Evolutionary conservation across 2,888 invertebrate species (phyloP), one percentile per base, ranked within the genome.

Genomic region (Caenorhabditis zanzibari): DNA sequence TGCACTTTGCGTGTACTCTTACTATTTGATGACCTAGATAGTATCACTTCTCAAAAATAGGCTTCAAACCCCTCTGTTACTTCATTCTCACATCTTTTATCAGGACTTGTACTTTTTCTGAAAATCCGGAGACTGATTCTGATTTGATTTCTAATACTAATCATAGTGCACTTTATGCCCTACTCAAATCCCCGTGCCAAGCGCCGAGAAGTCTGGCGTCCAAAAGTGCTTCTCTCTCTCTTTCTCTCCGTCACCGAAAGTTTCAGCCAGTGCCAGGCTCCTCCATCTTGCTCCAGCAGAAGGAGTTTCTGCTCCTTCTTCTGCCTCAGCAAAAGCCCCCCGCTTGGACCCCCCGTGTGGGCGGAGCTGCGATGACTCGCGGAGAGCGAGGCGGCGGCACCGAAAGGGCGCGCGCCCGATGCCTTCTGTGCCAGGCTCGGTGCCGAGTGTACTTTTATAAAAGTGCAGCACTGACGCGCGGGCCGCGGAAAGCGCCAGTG

Each of bases 341-440:
- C 32, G 14, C 54, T 35, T 61, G 19, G 38, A 3, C 10, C 6
- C 28, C 28, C 56, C 26, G 16, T 38, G 68, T 68, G 54, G 68
- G 68, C 68, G 68, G 54, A 54, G 68, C 68, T 61, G 61, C 61
- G 61, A 38, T 54, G 68, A 68, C 22, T 72, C 52, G 74, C 74
- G 74, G 74, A 74, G 74, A 64, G 63, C 66, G 66, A 54, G 66
- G 75, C 75, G n/a, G n/a, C n/a, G 74, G 74, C 74, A 75, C 75
- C 68, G 66, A 61, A 26, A 28, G 47, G 26, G 49, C 76, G 76
- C 64, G 52, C 73, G 44, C 64, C 56, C 44, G 6, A 26, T 6
- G 64, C 26, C 63, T 47, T 56, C 63, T 49, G 76, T 77, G 76
- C 76, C 76, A 77, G 68, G 76, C 76, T 77, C 76, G 41, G 76